These are phyloP conservation scores for Leptopilina myrica DNA, from an alignment of 2,888 invertebrate genomes.

Conservation along the genomic window DNA sequence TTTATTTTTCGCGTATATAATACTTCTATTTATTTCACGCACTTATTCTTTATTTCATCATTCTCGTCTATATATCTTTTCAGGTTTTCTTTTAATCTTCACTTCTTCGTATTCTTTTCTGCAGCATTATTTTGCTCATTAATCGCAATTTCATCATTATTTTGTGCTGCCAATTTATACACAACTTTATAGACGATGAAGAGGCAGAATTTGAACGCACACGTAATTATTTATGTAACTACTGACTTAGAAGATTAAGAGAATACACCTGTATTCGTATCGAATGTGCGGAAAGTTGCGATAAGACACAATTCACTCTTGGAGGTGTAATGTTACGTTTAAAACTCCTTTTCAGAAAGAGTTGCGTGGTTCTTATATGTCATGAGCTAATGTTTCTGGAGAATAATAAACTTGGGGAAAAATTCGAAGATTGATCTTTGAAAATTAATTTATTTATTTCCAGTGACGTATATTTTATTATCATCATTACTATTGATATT, in stretches of 20 bases:
- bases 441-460: background rate
- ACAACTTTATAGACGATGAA: background rate
- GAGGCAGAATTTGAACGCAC: background rate
- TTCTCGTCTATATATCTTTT: background rate
- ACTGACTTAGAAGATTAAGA: slow-evolving; percentile 26
- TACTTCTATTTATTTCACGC: too few species aligned
- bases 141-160: slow-evolving; percentile 48
- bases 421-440: slow-evolving; percentile 9
- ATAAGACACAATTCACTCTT: slow-evolving; percentile 52
- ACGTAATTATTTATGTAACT: slow-evolving; percentile 32
- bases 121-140: slow-evolving; percentile 14
- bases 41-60: background rate
- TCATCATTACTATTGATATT: too few species aligned
- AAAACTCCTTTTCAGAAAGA: slow-evolving; percentile 24
- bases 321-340: slow-evolving; percentile 41
- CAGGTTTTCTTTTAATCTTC: slow-evolving; percentile 16
- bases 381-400: slow-evolving; percentile 19
- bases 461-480: background rate
- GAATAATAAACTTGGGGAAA: slow-evolving; percentile 1
- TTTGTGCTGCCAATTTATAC: slow-evolving; percentile 28
- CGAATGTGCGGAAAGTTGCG: slow-evolving; percentile 42
- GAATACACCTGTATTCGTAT: slow-evolving; percentile 37
- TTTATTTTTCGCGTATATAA: too few species aligned
- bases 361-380: slow-evolving; percentile 21
- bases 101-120: background rate